Conservation (phyloP, 2,888 invertebrate genomes). For the Apomyelois bistriatella region DNA sequence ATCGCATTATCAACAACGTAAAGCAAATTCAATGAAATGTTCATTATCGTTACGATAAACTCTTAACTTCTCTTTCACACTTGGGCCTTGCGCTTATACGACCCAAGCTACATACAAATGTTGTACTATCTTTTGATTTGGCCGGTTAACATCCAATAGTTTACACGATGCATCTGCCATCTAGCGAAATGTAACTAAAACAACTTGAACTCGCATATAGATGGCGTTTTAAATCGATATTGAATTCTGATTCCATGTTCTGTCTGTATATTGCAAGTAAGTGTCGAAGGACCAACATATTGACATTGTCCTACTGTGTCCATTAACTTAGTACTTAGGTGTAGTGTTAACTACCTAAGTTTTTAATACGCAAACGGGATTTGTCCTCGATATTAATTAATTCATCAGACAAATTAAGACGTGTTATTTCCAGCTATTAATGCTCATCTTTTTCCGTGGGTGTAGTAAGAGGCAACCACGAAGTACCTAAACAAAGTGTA, state of each 20-base stretch:
- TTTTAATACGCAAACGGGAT: too few relatives aligned
- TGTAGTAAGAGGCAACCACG: too few relatives aligned
- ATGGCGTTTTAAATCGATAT: slow-evolving; percentile 29
- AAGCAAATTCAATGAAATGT: neutral
- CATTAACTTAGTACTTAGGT: too few relatives aligned
- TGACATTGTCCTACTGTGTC: too few relatives aligned
- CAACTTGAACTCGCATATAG: slow-evolving; percentile 27
- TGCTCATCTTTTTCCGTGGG: too few relatives aligned
- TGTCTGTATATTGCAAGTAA: too few relatives aligned
- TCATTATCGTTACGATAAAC: slow-evolving; percentile 9
- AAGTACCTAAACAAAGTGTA: too few relatives aligned
- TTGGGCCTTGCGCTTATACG: neutral
- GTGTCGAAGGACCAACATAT: neutral
- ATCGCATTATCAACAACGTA: neutral
- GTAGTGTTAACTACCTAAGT: too few relatives aligned
- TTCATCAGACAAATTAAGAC: too few relatives aligned
- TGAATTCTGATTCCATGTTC: too few relatives aligned
- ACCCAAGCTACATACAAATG: neutral
- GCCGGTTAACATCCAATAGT: neutral
- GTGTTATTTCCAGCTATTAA: too few relatives aligned
- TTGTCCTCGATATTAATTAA: too few relatives aligned
- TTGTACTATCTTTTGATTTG: neutral
- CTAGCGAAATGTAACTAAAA: slow-evolving; percentile 22
- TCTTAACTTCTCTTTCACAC: slow-evolving; percentile 50
- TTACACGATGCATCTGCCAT: slow-evolving; percentile 24